phyloP scores from a whole-genome alignment of 2,113 vertebrate species.

The Andinoacara biseriatus region DNA sequence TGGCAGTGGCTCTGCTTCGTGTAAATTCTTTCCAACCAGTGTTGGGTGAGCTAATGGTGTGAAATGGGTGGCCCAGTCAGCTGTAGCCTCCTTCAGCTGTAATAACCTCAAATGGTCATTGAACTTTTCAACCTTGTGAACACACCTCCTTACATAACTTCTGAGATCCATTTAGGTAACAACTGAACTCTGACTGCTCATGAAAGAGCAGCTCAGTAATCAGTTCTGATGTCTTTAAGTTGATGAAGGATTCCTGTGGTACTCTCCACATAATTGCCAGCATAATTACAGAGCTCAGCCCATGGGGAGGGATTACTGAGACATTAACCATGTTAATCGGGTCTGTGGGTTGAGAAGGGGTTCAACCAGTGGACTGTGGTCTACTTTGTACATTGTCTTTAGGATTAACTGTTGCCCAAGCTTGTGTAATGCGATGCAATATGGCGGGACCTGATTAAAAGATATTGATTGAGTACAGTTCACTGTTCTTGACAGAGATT shows the following conservation, averaged over 20 bases:
- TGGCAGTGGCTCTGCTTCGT: not conserved
- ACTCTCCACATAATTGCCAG: constrained; percentile 57
- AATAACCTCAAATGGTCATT: constrained; percentile 35
- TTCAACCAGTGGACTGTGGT: constrained; percentile 50
- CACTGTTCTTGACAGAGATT: constrained; percentile 50
- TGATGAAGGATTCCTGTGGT: constrained; percentile 54
- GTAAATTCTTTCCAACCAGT: constrained; percentile 1
- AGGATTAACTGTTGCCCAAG: constrained; percentile 71
- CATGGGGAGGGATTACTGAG: constrained; percentile 49
- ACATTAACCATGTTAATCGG: constrained; percentile 48
- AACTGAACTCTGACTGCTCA: constrained; percentile 67
- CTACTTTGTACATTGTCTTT: constrained; percentile 69
- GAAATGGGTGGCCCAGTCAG: constrained; percentile 37
- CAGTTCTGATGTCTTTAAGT: constrained; percentile 65
- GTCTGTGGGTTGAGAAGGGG: constrained; percentile 41
- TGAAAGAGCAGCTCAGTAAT: constrained; percentile 62
- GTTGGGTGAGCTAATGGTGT: constrained; percentile 25
- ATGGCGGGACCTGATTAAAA: constrained; percentile 63
- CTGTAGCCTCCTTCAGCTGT: constrained; percentile 29
- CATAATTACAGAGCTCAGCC: constrained; percentile 46
- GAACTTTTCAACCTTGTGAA: constrained; percentile 45
- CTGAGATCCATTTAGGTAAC: constrained; percentile 66
- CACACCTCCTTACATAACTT: constrained; percentile 63
- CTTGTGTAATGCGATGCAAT: constrained; percentile 69
- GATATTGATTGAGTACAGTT: constrained; percentile 23